Evolutionary conservation across 2,888 invertebrate genomes (phyloP), one percentile per base, ranked within the genome.

Genomic region (Archips xylosteana): DNA sequence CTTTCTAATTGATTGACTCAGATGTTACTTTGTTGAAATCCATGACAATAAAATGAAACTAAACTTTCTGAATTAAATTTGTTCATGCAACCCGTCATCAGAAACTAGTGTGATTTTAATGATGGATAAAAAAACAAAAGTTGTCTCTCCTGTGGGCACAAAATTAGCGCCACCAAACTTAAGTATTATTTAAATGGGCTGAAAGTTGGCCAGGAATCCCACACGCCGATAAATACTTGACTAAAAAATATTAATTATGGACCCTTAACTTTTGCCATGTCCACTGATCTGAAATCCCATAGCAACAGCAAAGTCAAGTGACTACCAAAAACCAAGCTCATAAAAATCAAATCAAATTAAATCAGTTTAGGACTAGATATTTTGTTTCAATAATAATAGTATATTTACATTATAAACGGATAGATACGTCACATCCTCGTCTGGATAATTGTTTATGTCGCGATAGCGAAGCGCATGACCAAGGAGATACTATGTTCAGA

Each of bases 391-490:
- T 49, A 49, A n/a, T n/a, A 59, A 34, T 12, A 34, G 4, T 60
- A 42, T 63, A 54, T 68, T 71, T 65, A 75, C 39, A 59, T 67
- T 54, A 65, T 54, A 15, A 36, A 57, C 12, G 10, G 12, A 45
- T 61, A 9, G 47, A 39, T 59, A 39, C 71, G 69, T 65, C 60
- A 73, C 42, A 60, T 65, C 34, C 51, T 69, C 47, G 73, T 49
- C 47, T 60, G 63, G 10, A 39, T 67, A 54, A 36, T 42, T 62
- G 23, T 49, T 62, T 42, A 62, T 62, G 39, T 65, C 15, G 39
- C 47, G 73, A 74, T 70, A 74, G 15, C 9, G 32, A 39, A 51
- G 62, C 73, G 45, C 74, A 70, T 74, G 69, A 74, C 74, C 60
- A 69, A 63, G 60, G 64, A 62, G 57, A 57, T 57, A 32, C 8